Percentiles rank a stretch among this genome's conserved stretches.
Conservation (phyloP, 2,888 invertebrate species). For the Amphipyra tragopoginis region DNA sequence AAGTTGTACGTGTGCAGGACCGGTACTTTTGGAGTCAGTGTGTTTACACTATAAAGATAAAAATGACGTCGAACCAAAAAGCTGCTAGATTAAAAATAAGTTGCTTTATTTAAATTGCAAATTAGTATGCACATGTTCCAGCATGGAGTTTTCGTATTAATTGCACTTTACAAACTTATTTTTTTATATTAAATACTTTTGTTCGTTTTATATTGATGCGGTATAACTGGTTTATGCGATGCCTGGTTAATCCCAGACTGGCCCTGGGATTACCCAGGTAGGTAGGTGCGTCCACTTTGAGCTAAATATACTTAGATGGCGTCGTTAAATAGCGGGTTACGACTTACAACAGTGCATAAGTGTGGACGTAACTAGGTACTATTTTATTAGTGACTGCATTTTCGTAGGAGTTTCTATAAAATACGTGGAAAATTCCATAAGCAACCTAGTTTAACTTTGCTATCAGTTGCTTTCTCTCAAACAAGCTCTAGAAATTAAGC, state of each 20-base stretch:
- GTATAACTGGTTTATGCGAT: slow-evolving; percentile 8
- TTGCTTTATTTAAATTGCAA: slow-evolving; percentile 17
- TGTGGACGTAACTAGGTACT: background rate
- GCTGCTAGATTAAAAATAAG: slow-evolving; percentile 22
- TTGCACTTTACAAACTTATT: slow-evolving; percentile 4
- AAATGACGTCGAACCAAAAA: slow-evolving; percentile 13
- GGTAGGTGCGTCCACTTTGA: background rate
- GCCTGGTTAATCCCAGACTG: slow-evolving; percentile 12
- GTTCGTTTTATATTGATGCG: slow-evolving; percentile 6
- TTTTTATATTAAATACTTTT: slow-evolving; percentile 19
- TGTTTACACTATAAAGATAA: slow-evolving; percentile 22
- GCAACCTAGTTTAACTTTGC: background rate
- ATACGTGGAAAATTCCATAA: background rate
- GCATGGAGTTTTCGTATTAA: slow-evolving; percentile 5
- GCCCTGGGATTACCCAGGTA: slow-evolving; percentile 10
- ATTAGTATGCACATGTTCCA: slow-evolving; percentile 9
- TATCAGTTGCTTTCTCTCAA: too few species aligned
- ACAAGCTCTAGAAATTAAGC: too few species aligned
- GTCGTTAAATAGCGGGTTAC: slow-evolving; percentile 1
- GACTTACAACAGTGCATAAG: background rate
- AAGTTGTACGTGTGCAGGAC: slow-evolving; percentile 6
- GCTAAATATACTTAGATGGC: slow-evolving; percentile 19
- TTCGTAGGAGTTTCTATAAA: background rate
- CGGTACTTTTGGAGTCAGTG: slow-evolving; percentile 4
- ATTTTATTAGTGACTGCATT: background rate